Conservation (phyloP, 2,797 vertebrate genomes). For the Enteromius treurensis region DNA sequence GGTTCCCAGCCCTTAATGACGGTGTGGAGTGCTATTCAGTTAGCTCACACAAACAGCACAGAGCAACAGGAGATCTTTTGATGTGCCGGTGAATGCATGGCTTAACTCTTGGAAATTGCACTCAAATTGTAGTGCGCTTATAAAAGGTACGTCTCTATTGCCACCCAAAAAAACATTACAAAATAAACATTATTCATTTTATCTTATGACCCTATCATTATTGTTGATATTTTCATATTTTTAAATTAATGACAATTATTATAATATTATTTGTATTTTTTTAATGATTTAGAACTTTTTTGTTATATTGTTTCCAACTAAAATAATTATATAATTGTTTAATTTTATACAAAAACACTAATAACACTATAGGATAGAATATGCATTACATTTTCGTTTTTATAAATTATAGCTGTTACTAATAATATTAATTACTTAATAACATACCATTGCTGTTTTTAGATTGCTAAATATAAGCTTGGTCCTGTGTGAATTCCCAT, state of each 20-base stretch:
- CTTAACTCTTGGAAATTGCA: neutral
- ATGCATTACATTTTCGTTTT: neutral
- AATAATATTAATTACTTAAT: slow-evolving; percentile 4
- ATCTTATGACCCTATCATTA: neutral
- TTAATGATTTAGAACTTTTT: too few relatives aligned
- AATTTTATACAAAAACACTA: too few relatives aligned
- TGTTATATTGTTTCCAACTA: too few relatives aligned
- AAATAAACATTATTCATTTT: neutral
- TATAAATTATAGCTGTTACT: neutral
- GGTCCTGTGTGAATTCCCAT: neutral
- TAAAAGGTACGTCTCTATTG: slow-evolving; percentile 7
- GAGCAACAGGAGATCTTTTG: slow-evolving; percentile 44
- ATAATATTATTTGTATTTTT: neutral
- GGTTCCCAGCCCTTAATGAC: slow-evolving; percentile 55
- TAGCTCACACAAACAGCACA: slow-evolving; percentile 45
- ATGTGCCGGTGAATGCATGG: slow-evolving; percentile 27
- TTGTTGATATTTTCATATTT: neutral
- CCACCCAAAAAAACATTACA: neutral
- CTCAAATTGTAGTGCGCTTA: neutral
- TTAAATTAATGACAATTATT: neutral
- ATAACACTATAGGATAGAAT: neutral
- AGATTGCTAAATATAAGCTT: neutral
- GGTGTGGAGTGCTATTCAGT: slow-evolving; percentile 50
- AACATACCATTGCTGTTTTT: neutral
- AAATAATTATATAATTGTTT: too few relatives aligned